Conservation (phyloP, 2,113 vertebrate species). For the Centropus unirufus region DNA sequence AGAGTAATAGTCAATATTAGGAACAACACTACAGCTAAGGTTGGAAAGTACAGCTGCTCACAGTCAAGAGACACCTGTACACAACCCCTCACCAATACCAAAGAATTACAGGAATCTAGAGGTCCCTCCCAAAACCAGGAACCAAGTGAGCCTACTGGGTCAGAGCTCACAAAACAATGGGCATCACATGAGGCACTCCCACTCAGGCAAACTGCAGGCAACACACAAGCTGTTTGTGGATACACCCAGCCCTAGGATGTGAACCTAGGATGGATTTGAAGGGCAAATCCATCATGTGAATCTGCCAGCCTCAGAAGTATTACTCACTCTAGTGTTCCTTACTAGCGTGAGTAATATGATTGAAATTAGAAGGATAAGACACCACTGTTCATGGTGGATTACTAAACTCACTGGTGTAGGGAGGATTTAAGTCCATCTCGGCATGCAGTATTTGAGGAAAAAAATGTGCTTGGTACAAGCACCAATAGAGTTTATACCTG, state of each 20-base stretch:
- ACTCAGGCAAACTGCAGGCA: background rate
- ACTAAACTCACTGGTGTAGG: background rate
- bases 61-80: background rate
- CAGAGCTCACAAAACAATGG: background rate
- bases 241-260: background rate
- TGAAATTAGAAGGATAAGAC: background rate
- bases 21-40: background rate
- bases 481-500: background rate
- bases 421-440: background rate
- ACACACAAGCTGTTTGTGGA: background rate
- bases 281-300: background rate
- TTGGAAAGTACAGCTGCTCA: background rate
- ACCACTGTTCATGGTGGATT: background rate
- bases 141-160: background rate
- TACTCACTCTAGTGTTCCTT: background rate
- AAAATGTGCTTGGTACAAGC: background rate
- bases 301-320: background rate
- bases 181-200: background rate
- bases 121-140: background rate
- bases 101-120: background rate
- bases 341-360: accelerated
- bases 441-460: background rate
- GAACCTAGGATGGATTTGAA: background rate
- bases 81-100: background rate
- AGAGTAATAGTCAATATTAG: background rate